phyloP scores from a whole-genome alignment of 2,113 vertebrate species.

The Urocitellus parryii region DNA sequence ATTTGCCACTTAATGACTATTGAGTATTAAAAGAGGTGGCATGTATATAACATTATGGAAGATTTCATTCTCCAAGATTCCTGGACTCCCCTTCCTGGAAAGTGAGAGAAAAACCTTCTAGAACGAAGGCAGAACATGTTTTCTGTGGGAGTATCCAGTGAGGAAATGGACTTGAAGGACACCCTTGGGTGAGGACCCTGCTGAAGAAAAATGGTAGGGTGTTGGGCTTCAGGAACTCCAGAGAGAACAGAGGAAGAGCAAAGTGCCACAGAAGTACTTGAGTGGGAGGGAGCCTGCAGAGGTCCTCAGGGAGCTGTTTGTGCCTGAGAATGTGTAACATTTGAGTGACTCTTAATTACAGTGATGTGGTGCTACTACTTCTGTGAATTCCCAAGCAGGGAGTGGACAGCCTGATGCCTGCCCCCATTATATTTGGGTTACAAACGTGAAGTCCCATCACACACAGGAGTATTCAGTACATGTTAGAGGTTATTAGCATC shows the following conservation, averaged over 20 bases:
- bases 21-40: constrained; percentile 7
- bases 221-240: not conserved
- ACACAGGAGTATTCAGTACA: not conserved
- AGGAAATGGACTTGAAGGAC: not conserved
- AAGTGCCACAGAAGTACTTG: not conserved
- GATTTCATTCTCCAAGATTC: not conserved
- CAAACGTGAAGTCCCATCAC: not conserved
- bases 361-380: not conserved
- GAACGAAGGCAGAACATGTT: not conserved
- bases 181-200: not conserved
- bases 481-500: not conserved
- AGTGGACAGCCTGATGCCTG: not conserved
- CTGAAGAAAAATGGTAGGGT: too few species aligned
- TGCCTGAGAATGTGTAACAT: not conserved
- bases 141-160: not conserved
- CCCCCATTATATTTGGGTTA: not conserved
- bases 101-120: constrained; percentile 34
- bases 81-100: not conserved
- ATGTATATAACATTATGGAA: not conserved
- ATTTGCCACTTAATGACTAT: not conserved
- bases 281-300: not conserved
- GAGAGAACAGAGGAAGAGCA: not conserved
- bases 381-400: not conserved
- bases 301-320: not conserved
- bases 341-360: not conserved